Percentiles rank a stretch among this genome's conserved stretches.
These are phyloP conservation scores for human (Homo sapiens) DNA, from an alignment of 2,113 vertebrate genomes.

Conservation along the genomic window GRCh38 chr14:74057001-74057500, in stretches of 20 bases:
- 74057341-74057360: not conserved
- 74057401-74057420: not conserved
- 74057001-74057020: not conserved
- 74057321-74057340: conserved; percentile 22
- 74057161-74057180: conserved; percentile 84
- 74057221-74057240: conserved; percentile 71
- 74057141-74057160: conserved; percentile 77
- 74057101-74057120: conserved; percentile 15
- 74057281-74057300: not conserved
- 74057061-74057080: not conserved
- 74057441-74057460: not conserved
- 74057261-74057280: conserved; percentile 46
- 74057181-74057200: conserved; percentile 81
- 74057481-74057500: conserved; percentile 38
- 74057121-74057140: conserved; percentile 65
- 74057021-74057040: not conserved
- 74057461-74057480: conserved; percentile 11
- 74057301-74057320: not conserved
- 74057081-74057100: conserved; percentile 27
- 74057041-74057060: not conserved
- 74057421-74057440: not conserved
- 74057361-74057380: conserved; percentile 10
- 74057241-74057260: conserved; percentile 28
- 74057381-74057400: not conserved
- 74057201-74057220: conserved; percentile 66